A percentile compares a stretch with the other conserved stretches of the same genome.
Evolutionary conservation across 2,888 invertebrate species (phyloP).

Genomic region (Drosophila neoperkinsi): DNA sequence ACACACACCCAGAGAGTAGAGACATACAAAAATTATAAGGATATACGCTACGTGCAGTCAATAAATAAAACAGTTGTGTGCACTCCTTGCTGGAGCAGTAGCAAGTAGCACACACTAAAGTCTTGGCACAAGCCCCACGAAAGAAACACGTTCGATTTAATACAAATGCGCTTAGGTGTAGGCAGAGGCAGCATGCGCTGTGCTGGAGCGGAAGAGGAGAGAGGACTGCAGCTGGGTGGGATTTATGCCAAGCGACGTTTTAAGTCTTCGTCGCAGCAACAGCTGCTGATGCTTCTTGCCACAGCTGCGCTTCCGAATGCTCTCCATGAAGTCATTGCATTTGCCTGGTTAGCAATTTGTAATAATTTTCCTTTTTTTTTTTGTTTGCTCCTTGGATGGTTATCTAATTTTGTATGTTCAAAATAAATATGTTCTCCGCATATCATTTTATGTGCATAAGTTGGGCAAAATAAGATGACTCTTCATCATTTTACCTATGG

Average conservation of each 20-base stretch:
- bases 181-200: conserved; percentile 1
- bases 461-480: conserved; percentile 1
- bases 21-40: conserved; percentile 78
- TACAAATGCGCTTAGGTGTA: conserved; percentile 72
- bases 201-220: background rate
- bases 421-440: conserved; percentile 34
- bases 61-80: conserved; percentile 78
- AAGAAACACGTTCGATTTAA: conserved; percentile 76
- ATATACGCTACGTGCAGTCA: conserved; percentile 79
- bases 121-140: conserved; percentile 48
- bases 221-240: conserved; percentile 42
- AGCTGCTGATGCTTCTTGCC: conserved; percentile 66
- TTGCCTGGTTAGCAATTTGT: conserved; percentile 65
- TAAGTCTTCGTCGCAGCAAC: conserved; percentile 69
- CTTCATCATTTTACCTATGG: background rate
- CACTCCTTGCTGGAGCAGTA: conserved; percentile 45
- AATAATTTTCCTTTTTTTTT: conserved; percentile 40
- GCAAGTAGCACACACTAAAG: conserved; percentile 24
- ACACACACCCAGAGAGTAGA: conserved; percentile 25
- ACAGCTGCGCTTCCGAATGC: conserved; percentile 71
- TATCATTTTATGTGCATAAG: background rate
- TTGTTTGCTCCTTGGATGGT: conserved; percentile 3
- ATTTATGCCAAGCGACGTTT: conserved; percentile 67
- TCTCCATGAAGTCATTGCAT: conserved; percentile 64
- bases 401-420: conserved; percentile 50